These are phyloP conservation scores for Galerucella pusilla DNA, from an alignment of 2,888 invertebrate genomes.

Conservation along the genomic window DNA sequence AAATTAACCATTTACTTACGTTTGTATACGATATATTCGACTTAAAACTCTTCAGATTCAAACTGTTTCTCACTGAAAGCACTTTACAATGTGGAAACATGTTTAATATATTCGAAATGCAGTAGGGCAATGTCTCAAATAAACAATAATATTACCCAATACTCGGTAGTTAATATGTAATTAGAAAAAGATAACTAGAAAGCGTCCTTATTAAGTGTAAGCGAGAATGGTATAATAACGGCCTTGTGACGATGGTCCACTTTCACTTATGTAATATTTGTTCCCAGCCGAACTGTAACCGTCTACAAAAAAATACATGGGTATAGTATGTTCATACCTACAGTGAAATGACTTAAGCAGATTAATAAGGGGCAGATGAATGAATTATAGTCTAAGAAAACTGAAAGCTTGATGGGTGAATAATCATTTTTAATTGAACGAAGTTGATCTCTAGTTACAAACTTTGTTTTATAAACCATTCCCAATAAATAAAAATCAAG, in stretches of 20 bases:
- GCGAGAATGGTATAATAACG: neutral
- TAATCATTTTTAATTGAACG: too few species aligned
- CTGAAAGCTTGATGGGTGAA: too few species aligned
- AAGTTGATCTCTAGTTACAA: too few species aligned
- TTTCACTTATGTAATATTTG: conserved; percentile 8
- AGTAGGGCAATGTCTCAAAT: conserved; percentile 1
- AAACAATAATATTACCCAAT: conserved; percentile 21
- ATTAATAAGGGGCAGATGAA: too few species aligned
- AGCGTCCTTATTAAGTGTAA: neutral
- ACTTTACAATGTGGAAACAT: neutral
- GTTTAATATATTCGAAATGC: conserved; percentile 12
- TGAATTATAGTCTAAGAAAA: too few species aligned
- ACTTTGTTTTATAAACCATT: too few species aligned
- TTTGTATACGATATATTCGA: neutral
- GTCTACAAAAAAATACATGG: too few species aligned
- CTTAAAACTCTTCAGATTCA: neutral
- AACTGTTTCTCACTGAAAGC: neutral
- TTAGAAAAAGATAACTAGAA: conserved; percentile 15
- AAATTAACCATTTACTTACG: neutral
- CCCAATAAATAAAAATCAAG: too few species aligned
- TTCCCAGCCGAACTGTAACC: neutral
- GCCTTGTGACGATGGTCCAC: neutral
- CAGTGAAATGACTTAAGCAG: too few species aligned
- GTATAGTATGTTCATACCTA: too few species aligned
- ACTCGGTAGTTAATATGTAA: conserved; percentile 16